A percentile compares a stretch with the other conserved stretches of the same genome.
These are phyloP conservation scores for Dendronephthya gigantea DNA, from an alignment of 64 coral and sea anemone genomes.

Conservation along the genomic window DNA sequence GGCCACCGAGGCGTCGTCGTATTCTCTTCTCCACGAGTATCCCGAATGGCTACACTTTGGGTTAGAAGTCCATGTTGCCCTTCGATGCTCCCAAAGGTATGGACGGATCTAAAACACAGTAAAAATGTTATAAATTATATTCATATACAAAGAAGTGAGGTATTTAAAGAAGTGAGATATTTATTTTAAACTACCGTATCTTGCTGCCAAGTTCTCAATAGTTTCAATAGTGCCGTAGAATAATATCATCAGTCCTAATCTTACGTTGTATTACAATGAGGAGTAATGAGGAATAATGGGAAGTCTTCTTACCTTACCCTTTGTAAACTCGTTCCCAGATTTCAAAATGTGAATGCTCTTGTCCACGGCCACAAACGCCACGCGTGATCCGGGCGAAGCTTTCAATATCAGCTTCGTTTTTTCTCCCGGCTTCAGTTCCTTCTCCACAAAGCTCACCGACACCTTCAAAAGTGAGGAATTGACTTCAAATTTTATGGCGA, in stretches of 20 bases:
- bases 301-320: neutral
- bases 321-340: neutral
- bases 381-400: neutral
- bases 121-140: no score
- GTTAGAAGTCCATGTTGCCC: neutral
- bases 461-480: neutral
- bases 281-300: no score
- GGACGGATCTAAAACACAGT: neutral
- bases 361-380: neutral
- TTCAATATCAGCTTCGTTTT: neutral
- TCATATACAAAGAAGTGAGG: no score
- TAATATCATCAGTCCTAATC: no score
- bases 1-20: neutral
- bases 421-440: neutral
- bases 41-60: neutral
- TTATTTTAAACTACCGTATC: no score
- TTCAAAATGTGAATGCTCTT: neutral
- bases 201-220: no score
- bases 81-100: neutral
- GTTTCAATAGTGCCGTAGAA: no score
- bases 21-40: neutral
- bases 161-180: no score
- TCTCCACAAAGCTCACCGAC: neutral
- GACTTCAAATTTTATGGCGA: no score
- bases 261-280: no score